Percentiles rank a stretch among this genome's conserved stretches.
These are phyloP conservation scores for Leucoraja ocellata DNA, from an alignment of 2,797 vertebrate genomes.

Conservation along the genomic window DNA sequence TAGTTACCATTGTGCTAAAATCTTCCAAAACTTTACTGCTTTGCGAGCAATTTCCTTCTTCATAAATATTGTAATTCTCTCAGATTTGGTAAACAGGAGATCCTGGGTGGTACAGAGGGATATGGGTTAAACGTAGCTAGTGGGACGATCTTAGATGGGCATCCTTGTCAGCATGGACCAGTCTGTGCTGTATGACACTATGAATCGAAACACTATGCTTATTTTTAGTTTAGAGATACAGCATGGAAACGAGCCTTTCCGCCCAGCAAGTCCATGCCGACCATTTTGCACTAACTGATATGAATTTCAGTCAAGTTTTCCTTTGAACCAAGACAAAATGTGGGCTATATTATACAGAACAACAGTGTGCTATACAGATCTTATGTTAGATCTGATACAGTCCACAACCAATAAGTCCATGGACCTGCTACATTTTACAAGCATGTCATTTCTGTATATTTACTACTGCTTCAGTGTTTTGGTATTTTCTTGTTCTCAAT, in stretches of 20 bases:
- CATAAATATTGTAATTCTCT: too few relatives aligned
- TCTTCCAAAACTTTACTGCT: not conserved
- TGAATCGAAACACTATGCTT: too few relatives aligned
- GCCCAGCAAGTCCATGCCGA: too few relatives aligned
- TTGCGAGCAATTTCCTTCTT: not conserved
- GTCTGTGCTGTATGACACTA: too few relatives aligned
- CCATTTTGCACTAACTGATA: not conserved
- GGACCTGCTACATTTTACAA: not conserved
- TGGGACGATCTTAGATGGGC: too few relatives aligned
- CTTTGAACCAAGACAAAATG: not conserved
- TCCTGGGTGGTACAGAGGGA: not conserved
- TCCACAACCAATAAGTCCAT: not conserved
- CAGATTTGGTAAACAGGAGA: too few relatives aligned
- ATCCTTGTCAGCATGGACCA: too few relatives aligned
- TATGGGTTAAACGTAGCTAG: not conserved
- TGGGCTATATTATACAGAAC: not conserved
- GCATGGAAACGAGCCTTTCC: too few relatives aligned
- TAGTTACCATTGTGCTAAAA: not conserved
- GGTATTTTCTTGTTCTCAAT: not conserved
- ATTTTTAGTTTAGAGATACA: too few relatives aligned
- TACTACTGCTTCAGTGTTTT: not conserved
- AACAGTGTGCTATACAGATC: not conserved
- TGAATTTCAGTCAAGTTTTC: not conserved
- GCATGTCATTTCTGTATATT: not conserved
- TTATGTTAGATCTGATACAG: not conserved